Base-by-base conservation (phyloP, 2,113 vertebrate species). In the Geococcyx californianus region DNA sequence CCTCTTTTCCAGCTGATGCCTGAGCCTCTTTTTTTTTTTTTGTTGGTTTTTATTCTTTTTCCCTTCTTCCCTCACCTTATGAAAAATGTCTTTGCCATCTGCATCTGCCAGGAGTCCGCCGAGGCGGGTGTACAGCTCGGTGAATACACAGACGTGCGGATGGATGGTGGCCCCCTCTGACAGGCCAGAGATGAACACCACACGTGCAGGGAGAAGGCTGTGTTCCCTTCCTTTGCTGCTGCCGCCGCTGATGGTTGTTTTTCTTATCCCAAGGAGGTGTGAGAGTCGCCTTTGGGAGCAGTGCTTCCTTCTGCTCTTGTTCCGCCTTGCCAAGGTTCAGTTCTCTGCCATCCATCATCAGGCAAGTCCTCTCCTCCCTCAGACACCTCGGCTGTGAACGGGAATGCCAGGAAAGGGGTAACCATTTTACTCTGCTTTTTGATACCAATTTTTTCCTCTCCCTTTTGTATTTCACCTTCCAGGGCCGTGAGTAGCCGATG, bases 81-180 rank as follows among this genome's bases (percentile, higher is more conserved):
- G 97, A 97, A 97, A 97, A 97, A 97, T 97, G 96, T 93, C 87
- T 96, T 96, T 97, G 93, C 94, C 95, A 94, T 96, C 96, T 97
- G 96, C 95, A 97, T 96, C 96, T 98, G 97, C 97, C 97, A 97
- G 95, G 89, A 96, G 96, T 44, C 90, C 40, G 45, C 87, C 36
- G 79, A 95, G 91, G 80, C 2, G 18, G 45, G 92, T 54, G 76
- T 60, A 96, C 0, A 62, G 96, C 97, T 98, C 97, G 96, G 85
- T 97, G 98, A 97, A 97, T 96, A 95, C 92, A 97, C 95, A 97
- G 97, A 97, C 89, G 92, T 90, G 94, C 2, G 31, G 84, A 82
- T 97, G 97, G 97, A 97, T 87, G 7, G 11, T 69, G 89, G 79
- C 55, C 82, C 85, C 85, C 73, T 91, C 93, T 63, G 93, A 92